Conservation (phyloP, 2,888 invertebrate genomes). For the Athalia rosae region DNA sequence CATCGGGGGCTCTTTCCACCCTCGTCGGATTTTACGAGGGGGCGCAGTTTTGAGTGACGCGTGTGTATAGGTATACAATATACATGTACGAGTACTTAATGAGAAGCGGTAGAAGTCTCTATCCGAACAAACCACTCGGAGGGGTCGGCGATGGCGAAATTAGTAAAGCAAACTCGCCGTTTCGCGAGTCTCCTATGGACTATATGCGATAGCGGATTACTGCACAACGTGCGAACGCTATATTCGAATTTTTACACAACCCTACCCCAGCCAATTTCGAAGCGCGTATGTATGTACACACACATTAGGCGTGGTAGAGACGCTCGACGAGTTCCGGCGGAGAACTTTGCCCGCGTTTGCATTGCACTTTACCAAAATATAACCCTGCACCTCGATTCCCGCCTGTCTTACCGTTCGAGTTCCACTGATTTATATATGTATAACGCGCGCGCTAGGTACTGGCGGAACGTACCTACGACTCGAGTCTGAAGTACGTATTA, state of each 20-base stretch:
- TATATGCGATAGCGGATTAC: slow-evolving; percentile 23
- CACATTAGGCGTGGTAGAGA: no score
- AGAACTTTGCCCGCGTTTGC: slow-evolving; percentile 37
- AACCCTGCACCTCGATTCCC: no score
- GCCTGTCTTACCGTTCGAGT: no score
- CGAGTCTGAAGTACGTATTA: no score
- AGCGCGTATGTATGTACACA: no score
- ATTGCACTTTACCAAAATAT: slow-evolving; percentile 29
- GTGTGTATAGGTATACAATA: slow-evolving; percentile 23
- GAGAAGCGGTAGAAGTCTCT: slow-evolving; percentile 38
- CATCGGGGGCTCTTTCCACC: slow-evolving; percentile 3
- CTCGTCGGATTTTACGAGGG: background rate
- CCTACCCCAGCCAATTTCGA: slow-evolving; percentile 20
- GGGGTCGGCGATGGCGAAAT: slow-evolving; percentile 26
- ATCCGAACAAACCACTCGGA: slow-evolving; percentile 23
- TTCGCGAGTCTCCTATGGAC: slow-evolving; percentile 40
- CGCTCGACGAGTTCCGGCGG: slow-evolving; percentile 10
- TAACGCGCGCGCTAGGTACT: no score
- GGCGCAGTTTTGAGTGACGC: slow-evolving; percentile 31
- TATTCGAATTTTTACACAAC: slow-evolving; percentile 30
- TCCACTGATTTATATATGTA: no score
- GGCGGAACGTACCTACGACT: no score
- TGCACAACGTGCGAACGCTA: slow-evolving; percentile 22
- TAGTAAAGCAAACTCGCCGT: slow-evolving; percentile 42
- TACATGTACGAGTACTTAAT: slow-evolving; percentile 18